A percentile compares a stretch with the other conserved stretches of the same genome.
These are phyloP conservation scores for Sebastes trivittatus DNA, from an alignment of 2,797 vertebrate species.

Conservation along the genomic window DNA sequence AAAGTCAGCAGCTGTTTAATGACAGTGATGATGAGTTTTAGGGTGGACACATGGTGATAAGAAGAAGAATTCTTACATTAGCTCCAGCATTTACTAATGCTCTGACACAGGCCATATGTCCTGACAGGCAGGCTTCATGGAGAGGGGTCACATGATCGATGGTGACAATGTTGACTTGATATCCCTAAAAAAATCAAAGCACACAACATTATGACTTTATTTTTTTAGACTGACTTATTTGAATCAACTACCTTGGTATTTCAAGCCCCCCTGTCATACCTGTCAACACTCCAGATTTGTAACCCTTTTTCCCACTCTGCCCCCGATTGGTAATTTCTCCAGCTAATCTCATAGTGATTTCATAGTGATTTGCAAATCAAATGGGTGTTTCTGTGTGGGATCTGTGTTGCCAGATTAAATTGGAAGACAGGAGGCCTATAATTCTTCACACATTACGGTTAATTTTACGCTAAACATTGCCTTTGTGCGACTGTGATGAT, in stretches of 20 bases:
- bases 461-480: too few species aligned
- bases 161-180: slow-evolving; percentile 90
- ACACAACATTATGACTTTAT: background rate
- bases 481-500: too few species aligned
- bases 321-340: too few species aligned
- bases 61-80: slow-evolving; percentile 79
- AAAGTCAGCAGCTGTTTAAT: background rate
- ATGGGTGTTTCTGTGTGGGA: background rate
- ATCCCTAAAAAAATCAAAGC: slow-evolving; percentile 81
- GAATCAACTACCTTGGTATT: too few species aligned
- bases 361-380: background rate
- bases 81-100: slow-evolving; percentile 92
- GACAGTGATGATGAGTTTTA: background rate
- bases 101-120: slow-evolving; percentile 91
- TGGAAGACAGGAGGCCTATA: background rate
- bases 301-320: too few species aligned
- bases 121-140: slow-evolving; percentile 95
- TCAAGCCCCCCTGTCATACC: too few species aligned
- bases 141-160: slow-evolving; percentile 95
- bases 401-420: background rate
- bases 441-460: background rate
- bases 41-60: background rate
- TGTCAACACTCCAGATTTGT: too few species aligned
- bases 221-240: background rate
- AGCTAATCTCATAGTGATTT: background rate